A percentile compares a stretch with the other conserved stretches of the same genome.
phyloP scores from a whole-genome alignment of 1,140 invertebrate species.

The Lordiphosa mommai region DNA sequence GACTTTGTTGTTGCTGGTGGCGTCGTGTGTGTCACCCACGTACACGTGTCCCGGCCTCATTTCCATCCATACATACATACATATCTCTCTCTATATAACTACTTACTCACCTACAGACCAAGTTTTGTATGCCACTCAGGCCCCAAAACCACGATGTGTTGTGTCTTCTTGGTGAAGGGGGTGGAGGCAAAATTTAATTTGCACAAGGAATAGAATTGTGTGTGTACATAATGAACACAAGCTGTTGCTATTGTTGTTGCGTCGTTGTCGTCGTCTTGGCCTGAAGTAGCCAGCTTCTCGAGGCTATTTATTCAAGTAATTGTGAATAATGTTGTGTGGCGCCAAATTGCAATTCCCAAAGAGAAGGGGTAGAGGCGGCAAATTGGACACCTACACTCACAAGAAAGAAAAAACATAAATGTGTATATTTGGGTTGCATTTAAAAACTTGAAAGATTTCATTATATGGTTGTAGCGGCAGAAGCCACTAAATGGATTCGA shows the following conservation, averaged over 20 bases:
- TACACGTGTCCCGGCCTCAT: conserved; percentile 32
- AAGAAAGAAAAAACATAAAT: no score
- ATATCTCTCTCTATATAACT: conserved; percentile 17
- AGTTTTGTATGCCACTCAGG: conserved; percentile 3
- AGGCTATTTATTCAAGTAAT: conserved; percentile 52
- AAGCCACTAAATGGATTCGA: no score
- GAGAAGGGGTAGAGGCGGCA: conserved; percentile 1
- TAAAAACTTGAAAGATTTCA: no score
- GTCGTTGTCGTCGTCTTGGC: conserved; percentile 20
- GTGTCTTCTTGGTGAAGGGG: neutral
- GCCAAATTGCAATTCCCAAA: conserved; percentile 37
- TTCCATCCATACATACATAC: conserved; percentile 7
- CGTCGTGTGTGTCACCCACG: conserved; percentile 45
- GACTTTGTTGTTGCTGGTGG: conserved; percentile 25
- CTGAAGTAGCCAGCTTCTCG: conserved; percentile 12
- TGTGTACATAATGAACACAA: conserved; percentile 29
- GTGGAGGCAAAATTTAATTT: conserved; percentile 34
- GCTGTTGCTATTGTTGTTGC: conserved; percentile 30
- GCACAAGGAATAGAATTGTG: conserved; percentile 29
- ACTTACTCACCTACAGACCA: conserved; percentile 38
- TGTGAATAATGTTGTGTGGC: conserved; percentile 52
- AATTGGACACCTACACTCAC: neutral
- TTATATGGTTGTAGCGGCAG: no score
- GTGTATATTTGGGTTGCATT: no score
- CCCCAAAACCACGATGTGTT: neutral